Evolutionary conservation across 53 echinoderm and acorn worm genomes (phyloP).

Genomic region (Paracentrotus lividus): DNA sequence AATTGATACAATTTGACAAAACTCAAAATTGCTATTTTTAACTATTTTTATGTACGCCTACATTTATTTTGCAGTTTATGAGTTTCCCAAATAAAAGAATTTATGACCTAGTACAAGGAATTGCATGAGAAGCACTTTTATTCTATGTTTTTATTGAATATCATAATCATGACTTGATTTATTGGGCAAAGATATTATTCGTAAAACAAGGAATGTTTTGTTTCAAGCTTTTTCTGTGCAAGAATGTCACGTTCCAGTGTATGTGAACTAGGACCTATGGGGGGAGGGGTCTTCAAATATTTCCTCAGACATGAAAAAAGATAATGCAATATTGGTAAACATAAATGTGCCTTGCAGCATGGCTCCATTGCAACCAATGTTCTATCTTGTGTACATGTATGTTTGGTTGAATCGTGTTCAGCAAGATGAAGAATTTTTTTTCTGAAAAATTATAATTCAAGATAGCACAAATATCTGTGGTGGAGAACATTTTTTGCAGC

Average conservation of each 20-base stretch:
- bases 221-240: constrained; percentile 10
- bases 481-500: no score
- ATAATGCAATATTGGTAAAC: no score
- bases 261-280: background rate
- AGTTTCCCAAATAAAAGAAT: background rate
- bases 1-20: constrained; percentile 15
- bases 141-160: background rate
- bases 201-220: constrained; percentile 18
- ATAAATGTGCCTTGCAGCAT: no score
- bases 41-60: background rate
- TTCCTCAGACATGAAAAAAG: no score
- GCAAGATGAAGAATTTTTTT: no score
- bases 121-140: constrained; percentile 17
- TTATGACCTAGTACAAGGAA: background rate
- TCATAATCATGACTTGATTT: constrained; percentile 31
- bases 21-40: constrained; percentile 3
- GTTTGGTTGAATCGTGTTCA: no score
- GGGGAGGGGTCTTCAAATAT: background rate
- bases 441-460: no score
- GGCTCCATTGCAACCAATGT: no score
- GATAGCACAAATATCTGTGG: no score
- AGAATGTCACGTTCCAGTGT: constrained; percentile 23
- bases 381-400: no score
- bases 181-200: background rate
- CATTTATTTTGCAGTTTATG: background rate